Evolutionary conservation across 2,888 invertebrate genomes (phyloP).

Genomic region (Acleris emargana): DNA sequence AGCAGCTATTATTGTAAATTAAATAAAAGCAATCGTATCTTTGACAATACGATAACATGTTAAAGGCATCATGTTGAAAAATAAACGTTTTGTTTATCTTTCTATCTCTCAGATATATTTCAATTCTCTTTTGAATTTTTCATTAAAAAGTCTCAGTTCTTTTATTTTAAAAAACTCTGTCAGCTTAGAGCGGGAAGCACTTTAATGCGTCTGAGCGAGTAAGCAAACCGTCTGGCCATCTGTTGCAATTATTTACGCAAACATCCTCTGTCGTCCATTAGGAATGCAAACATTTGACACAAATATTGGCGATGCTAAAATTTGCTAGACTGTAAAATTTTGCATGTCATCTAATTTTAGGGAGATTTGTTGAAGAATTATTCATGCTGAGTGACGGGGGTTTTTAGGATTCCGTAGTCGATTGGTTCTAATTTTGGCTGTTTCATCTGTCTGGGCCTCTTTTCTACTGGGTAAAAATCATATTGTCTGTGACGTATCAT

Average conservation of each 20-base stretch:
- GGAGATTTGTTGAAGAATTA: neutral
- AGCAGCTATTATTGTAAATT: too few relatives aligned
- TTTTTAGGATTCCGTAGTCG: too few relatives aligned
- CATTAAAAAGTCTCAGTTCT: conserved; percentile 11
- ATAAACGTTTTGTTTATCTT: too few relatives aligned
- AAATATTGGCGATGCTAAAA: conserved; percentile 27
- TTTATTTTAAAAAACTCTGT: conserved; percentile 17
- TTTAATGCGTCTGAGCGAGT: conserved; percentile 26
- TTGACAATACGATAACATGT: too few relatives aligned
- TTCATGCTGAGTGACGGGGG: too few relatives aligned
- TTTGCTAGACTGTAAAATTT: conserved; percentile 5
- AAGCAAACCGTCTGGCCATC: conserved; percentile 35
- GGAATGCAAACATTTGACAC: conserved; percentile 32
- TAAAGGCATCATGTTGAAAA: too few relatives aligned
- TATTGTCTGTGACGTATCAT: too few relatives aligned
- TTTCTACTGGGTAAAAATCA: too few relatives aligned
- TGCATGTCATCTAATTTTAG: conserved; percentile 6
- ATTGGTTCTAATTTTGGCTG: too few relatives aligned
- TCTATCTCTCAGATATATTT: neutral
- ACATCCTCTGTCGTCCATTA: conserved; percentile 29
- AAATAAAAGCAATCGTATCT: too few relatives aligned
- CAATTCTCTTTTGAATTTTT: neutral
- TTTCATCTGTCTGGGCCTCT: too few relatives aligned
- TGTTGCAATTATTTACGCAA: conserved; percentile 37
- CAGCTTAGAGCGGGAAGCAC: conserved; percentile 23